Base-by-base conservation (phyloP, 2,888 invertebrate species). In the Desoria tigrina region DNA sequence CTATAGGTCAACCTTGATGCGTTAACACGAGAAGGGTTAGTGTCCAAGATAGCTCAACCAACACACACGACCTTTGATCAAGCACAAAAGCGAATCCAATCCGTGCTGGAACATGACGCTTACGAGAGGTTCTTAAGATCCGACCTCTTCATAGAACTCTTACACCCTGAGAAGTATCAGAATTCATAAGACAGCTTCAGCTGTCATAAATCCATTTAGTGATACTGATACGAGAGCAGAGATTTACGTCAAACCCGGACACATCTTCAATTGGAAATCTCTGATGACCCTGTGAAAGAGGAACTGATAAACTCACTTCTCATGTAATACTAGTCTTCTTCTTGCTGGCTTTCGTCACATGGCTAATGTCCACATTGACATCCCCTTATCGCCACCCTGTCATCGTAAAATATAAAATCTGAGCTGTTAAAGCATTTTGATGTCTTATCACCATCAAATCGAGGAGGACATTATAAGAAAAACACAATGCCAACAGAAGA, bases 111-210 rank as follows among this genome's bases (percentile, higher is more conserved):
- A 74, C 81, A 82, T 68, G 84, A 84, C 77, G 82, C 84, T 16
- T 85, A 84, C 74, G 79, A 81, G 42, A 78, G 84, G 53, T 84
- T 84, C 77, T 79, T 85, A 21, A 81, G 82, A 73, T 84, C 83
- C 14, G 82, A 83, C 51, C 77, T 82, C 18, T 84, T 83, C 74
- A 77, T 79, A 69, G 80, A 81, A 69, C 78, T 81, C 27, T 71
- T 79, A 32, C 77, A 78, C 57, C 79, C 79, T 14, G 78, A 78
- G 63, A 74, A 70, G 54, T 77, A 75, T 63, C 72, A 74, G 60
- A 64, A 62, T 28, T 42, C 69, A 39, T 69, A 51, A 51, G 51
- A 51, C 24, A 26, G 16, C 6, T n/a, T n/a, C 24, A 26, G 14
- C 51, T 18, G n/a, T 45, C n/a, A 21, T 45, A 9, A 9, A 45